Conservation (phyloP, 2,888 invertebrate genomes). For the Operophtera brumata region DNA sequence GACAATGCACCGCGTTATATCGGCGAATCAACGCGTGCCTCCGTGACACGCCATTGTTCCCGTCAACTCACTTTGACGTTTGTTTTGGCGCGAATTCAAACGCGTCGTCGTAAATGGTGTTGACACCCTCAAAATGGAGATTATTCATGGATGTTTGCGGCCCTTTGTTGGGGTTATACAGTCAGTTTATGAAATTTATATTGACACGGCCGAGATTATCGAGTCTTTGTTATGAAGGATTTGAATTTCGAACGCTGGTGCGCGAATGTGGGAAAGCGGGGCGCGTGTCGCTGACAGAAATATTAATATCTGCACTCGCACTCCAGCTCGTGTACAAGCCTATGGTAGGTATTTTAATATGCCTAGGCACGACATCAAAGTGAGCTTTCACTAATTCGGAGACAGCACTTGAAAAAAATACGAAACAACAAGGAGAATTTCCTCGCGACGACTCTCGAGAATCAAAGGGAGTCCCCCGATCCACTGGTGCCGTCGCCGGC, state of each 20-base stretch:
- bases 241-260: conserved; percentile 55
- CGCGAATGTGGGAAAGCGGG: conserved; percentile 61
- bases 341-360: conserved; percentile 4
- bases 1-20: conserved; percentile 63
- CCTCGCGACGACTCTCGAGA: conserved; percentile 47
- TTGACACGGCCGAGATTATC: conserved; percentile 74
- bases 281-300: conserved; percentile 68
- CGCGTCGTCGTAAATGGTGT: conserved; percentile 62
- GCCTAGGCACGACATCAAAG: conserved; percentile 39
- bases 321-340: background rate
- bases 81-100: conserved; percentile 68
- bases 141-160: conserved; percentile 77
- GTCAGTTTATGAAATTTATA: conserved; percentile 76
- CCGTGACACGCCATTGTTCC: conserved; percentile 58
- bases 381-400: conserved; percentile 59
- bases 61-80: conserved; percentile 60
- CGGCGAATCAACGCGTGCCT: conserved; percentile 55
- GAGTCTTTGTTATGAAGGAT: conserved; percentile 72
- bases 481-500: conserved; percentile 46
- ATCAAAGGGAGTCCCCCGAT: conserved; percentile 62
- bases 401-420: conserved; percentile 56
- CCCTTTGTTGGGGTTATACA: conserved; percentile 67
- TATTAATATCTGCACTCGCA: conserved; percentile 59
- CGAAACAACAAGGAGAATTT: conserved; percentile 54
- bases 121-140: conserved; percentile 77